Evolutionary conservation across 2,113 vertebrate species (phyloP), one percentile per base, ranked within the genome.

Genomic region (Lethenteron reissneri): DNA sequence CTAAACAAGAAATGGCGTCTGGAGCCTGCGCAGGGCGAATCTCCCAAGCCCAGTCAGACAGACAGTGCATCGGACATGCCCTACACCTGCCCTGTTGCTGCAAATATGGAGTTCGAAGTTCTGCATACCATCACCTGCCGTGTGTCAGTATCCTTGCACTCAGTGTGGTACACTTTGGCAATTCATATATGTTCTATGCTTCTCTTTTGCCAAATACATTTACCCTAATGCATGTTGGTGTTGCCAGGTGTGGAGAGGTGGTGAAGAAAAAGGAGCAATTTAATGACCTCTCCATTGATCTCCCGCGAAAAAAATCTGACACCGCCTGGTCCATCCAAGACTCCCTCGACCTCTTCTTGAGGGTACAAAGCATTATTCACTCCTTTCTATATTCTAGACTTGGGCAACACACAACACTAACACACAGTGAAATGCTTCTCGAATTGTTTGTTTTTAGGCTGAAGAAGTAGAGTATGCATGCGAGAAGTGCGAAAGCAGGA

Each of bases 381-480:
- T 41, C 41, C 41, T 41, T 41, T 41, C 41, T 41, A 41, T 41
- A 41, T 41, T 41, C 41, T 41, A 41, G 41, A 7, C 41, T 41
- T 41, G 6, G 41, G 41, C 41, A 41, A 41, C 41, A 41, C 41
- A 41, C 41, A 41, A 41, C 41, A 41, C 41, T 41, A 41, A 6
- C 6, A 41, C 41, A 41, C 41, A 41, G 41, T 41, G 41, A 41
- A 41, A 41, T 41, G 41, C 41, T n/a, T 68, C 25, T 11, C 8
- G 64, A 68, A 11, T 68, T 68, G n/a, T 68, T 68, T 17, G n/a
- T 12, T 64, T 68, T 68, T 11, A 68, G 94, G 81, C 84, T 80
- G 85, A 99, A 77, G 92, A 99, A 77, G 90, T 99, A 0, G 94
- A 97, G 71, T 99, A 99, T 80, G 90, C 88, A 1, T 99, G 94